phyloP scores from a whole-genome alignment of 1,140 invertebrate species.

The Pseudobourletiella spinata region DNA sequence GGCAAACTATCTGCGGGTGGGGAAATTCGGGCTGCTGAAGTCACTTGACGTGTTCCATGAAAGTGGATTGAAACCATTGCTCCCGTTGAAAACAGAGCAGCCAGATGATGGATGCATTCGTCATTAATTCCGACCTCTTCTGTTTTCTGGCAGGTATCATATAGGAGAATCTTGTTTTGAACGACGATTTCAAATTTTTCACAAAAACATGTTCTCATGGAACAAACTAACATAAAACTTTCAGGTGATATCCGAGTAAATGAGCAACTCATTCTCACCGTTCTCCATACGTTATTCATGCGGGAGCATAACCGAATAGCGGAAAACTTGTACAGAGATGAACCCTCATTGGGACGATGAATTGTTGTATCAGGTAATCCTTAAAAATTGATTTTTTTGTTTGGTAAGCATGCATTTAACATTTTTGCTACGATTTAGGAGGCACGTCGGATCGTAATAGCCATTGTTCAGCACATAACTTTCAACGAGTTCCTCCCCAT shows the following conservation, averaged over 20 bases:
- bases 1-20: slow-evolving; percentile 44
- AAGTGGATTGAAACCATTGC: slow-evolving; percentile 45
- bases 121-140: slow-evolving; percentile 43
- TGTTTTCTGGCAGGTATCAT: slow-evolving; percentile 51
- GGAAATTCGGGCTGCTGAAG: slow-evolving; percentile 44
- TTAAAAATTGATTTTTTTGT: no score
- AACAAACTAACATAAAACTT: no score
- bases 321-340: slow-evolving; percentile 39
- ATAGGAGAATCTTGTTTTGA: no score
- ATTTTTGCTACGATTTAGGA: no score
- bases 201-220: no score
- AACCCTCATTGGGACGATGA: slow-evolving; percentile 52
- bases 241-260: slow-evolving; percentile 48
- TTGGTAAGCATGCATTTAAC: no score
- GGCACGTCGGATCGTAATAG: slow-evolving; percentile 36
- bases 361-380: slow-evolving; percentile 45
- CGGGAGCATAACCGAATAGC: slow-evolving; percentile 48
- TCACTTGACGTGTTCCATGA: slow-evolving; percentile 42
- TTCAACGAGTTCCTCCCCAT: slow-evolving; percentile 51
- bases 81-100: slow-evolving; percentile 46
- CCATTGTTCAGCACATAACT: slow-evolving; percentile 48
- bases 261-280: slow-evolving; percentile 48
- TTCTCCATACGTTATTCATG: slow-evolving; percentile 44
- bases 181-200: background rate
- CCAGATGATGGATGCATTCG: slow-evolving; percentile 49